Conservation (phyloP, 2,888 invertebrate species). For the Hydriomena furcata region DNA sequence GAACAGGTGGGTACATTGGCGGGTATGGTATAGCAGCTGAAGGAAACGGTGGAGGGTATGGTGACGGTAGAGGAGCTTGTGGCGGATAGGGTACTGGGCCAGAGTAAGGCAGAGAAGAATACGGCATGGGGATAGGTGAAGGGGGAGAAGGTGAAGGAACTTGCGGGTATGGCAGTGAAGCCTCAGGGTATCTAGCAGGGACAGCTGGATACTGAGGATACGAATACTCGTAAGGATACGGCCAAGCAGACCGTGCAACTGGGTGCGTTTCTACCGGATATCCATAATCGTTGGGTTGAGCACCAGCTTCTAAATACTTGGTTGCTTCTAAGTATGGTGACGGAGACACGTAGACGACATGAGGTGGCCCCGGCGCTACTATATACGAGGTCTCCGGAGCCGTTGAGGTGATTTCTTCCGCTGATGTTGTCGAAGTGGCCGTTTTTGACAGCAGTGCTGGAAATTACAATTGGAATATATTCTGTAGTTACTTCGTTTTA, state of each 20-base stretch:
- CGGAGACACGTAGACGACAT: conserved; percentile 40
- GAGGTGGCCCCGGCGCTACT: conserved; percentile 40
- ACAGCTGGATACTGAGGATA: conserved; percentile 34
- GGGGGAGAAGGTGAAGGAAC: conserved; percentile 22
- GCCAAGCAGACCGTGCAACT: conserved; percentile 35
- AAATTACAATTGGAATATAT: too few species aligned
- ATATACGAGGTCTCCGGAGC: conserved; percentile 53
- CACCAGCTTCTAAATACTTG: conserved; percentile 30
- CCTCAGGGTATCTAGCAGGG: conserved; percentile 33
- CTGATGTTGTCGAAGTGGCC: conserved; percentile 37
- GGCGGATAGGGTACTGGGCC: conserved; percentile 17
- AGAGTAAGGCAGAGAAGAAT: conserved; percentile 24
- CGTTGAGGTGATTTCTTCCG: conserved; percentile 26
- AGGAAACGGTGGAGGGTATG: conserved; percentile 14
- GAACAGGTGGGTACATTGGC: conserved; percentile 21
- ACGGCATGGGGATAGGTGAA: conserved; percentile 11
- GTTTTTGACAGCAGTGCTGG: conserved; percentile 47
- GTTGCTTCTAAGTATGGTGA: conserved; percentile 35
- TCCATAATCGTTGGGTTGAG: conserved; percentile 38
- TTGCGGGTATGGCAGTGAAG: conserved; percentile 32
- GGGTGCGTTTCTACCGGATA: conserved; percentile 36
- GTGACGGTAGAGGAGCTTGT: conserved; percentile 3
- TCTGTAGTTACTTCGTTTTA: too few species aligned
- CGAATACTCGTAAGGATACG: conserved; percentile 38
- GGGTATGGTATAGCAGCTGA: conserved; percentile 13